Conservation (phyloP, 2,888 invertebrate genomes). For the Diplazon laetatorius region DNA sequence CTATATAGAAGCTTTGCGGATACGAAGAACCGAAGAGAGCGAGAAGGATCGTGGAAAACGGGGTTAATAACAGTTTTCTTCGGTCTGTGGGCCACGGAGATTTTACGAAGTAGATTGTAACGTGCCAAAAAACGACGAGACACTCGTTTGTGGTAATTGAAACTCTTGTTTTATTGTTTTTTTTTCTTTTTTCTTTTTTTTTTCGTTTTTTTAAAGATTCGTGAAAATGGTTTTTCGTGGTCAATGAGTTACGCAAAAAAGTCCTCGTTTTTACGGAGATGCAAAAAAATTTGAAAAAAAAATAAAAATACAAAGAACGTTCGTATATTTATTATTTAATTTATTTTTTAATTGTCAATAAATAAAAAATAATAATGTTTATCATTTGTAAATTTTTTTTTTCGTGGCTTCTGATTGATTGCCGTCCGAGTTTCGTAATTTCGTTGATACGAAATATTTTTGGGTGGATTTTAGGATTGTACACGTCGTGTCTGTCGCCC, state of each 20-base stretch:
- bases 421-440: too few species aligned
- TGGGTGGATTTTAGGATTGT: slow-evolving; percentile 19
- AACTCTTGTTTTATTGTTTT: slow-evolving; percentile 21
- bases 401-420: too few species aligned
- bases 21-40: slow-evolving; percentile 4
- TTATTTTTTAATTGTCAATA: too few species aligned
- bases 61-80: slow-evolving; percentile 65
- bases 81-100: slow-evolving; percentile 26
- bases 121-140: slow-evolving; percentile 30
- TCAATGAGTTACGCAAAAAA: too few species aligned
- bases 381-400: too few species aligned
- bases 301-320: too few species aligned
- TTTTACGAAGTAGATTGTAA: slow-evolving; percentile 21
- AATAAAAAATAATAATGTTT: too few species aligned
- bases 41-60: slow-evolving; percentile 48
- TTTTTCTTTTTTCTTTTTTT: slow-evolving; percentile 33
- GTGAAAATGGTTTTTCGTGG: neutral
- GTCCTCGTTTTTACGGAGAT: too few species aligned
- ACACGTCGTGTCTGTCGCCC: neutral
- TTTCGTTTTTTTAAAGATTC: slow-evolving; percentile 18
- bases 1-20: too few species aligned
- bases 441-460: slow-evolving; percentile 33
- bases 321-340: too few species aligned
- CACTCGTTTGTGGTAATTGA: slow-evolving; percentile 54
- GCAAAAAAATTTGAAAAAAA: too few species aligned